Base-by-base conservation (phyloP, 2,113 vertebrate species). In the Mus pahari region DNA sequence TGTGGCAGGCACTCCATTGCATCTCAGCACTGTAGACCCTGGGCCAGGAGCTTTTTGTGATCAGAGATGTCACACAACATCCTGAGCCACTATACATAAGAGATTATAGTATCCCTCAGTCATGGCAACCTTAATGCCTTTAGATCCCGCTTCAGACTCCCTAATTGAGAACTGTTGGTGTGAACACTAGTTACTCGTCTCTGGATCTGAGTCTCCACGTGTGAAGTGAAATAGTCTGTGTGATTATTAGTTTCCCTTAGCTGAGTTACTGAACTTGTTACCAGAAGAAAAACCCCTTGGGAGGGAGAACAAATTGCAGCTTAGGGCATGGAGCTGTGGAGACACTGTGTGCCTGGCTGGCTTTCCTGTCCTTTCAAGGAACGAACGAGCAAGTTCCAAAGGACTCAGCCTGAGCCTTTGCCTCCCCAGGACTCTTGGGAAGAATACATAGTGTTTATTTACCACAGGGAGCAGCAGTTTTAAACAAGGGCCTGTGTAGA, bases 401-500 rank as follows among this genome's bases (percentile, higher is more conserved):
- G 66, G 78, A 58, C 66, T 82, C 28, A 86, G 81, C 26, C 42
- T 68, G 87, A 91, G 39, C 62, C 31, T 7, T n/a, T 87, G 83
- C 2, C 42, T 81, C 62, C 13, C 3, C 96, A 74, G 70, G 13
- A 33, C 14, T 68, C 66, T 79, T 39, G 88, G 58, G 66, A 86
- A 84, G 11, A 79, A 3, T 4, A 93, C 95, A 86, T 20, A 0
- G 20, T 53, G 87, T 39, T 48, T 70, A 53, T 39, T 48, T 70
- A 53, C 90, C 90, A 42, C 42, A 75, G 48, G 66, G 83, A 94
- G 58, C 13, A 92, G 73, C 62, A 82, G 64, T 96, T 92, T 82
- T 90, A 75, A 96, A 91, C 95, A 89, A 75, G 36, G 53, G 89
- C 90, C 12, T 0, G 3, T 9, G 24, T 13, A 26, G 86, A 93